Evolutionary conservation across 2,888 invertebrate genomes (phyloP).

Genomic region (Ophion ellenae): DNA sequence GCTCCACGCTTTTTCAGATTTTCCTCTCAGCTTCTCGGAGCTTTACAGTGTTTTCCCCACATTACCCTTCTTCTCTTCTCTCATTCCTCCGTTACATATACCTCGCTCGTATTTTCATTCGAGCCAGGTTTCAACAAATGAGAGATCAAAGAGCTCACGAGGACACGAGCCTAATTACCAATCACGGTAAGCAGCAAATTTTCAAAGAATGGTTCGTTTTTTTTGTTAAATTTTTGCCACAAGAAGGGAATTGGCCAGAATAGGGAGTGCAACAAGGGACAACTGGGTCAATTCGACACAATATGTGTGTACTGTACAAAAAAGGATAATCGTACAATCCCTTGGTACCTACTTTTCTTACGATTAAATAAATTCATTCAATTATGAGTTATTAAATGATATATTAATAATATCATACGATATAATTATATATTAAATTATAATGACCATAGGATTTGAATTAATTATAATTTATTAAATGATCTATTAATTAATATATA

Average conservation of each 20-base stretch:
- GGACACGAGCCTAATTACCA: background rate
- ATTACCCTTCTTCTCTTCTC: constrained; percentile 28
- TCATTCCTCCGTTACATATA: background rate
- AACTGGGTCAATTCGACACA: too few relatives aligned
- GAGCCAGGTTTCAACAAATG: background rate
- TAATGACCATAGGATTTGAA: too few relatives aligned
- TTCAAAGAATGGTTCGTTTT: background rate
- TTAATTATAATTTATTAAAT: background rate
- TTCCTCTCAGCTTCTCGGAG: constrained; percentile 52
- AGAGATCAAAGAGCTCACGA: background rate
- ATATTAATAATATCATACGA: too few relatives aligned
- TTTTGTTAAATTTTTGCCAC: background rate
- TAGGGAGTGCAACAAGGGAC: too few relatives aligned
- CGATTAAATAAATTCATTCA: too few relatives aligned
- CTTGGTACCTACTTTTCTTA: too few relatives aligned
- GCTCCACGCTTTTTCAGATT: constrained; percentile 59
- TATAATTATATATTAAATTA: too few relatives aligned
- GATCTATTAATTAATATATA: constrained; percentile 6
- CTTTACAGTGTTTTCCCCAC: constrained; percentile 23
- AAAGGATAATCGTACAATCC: too few relatives aligned
- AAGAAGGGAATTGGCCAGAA: too few relatives aligned
- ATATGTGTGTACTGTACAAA: too few relatives aligned
- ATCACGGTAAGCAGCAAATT: background rate
- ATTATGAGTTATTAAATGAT: too few relatives aligned
- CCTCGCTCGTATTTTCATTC: background rate